These are phyloP conservation scores for Molossus molossus DNA, from an alignment of 2,797 vertebrate species.

Conservation along the genomic window DNA sequence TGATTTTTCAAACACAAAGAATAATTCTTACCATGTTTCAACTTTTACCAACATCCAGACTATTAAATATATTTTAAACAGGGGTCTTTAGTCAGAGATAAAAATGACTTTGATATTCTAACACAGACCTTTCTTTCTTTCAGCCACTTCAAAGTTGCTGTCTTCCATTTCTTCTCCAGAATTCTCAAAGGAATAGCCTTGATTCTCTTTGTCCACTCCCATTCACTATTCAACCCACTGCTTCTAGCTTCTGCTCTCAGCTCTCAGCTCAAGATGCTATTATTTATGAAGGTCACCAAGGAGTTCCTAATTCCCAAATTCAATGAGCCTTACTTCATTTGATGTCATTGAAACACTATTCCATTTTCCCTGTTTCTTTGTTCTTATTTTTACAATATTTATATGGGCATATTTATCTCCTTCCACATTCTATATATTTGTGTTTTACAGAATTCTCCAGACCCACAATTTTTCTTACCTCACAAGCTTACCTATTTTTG, in stretches of 20 bases:
- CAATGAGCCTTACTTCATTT: constrained; percentile 11
- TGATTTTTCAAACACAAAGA: constrained; percentile 65
- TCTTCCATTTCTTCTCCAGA: constrained; percentile 66
- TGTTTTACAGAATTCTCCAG: constrained; percentile 3
- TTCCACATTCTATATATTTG: neutral
- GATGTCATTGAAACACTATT: neutral
- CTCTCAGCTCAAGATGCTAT: neutral
- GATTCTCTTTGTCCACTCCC: constrained; percentile 12
- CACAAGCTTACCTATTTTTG: neutral
- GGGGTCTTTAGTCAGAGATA: constrained; percentile 64
- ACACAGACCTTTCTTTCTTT: constrained; percentile 65
- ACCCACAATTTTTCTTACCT: neutral
- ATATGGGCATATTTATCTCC: neutral
- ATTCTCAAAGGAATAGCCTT: constrained; percentile 53
- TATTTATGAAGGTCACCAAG: neutral
- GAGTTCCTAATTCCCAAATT: neutral
- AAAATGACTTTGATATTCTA: constrained; percentile 81
- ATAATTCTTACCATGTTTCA: constrained; percentile 60
- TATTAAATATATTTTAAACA: constrained; percentile 74
- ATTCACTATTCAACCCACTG: constrained; percentile 20
- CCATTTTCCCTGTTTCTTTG: neutral
- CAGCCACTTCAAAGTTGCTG: constrained; percentile 71
- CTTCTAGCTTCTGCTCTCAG: neutral
- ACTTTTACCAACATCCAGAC: constrained; percentile 44
- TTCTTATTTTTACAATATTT: neutral